Conservation (phyloP, 2,888 invertebrate genomes). For the Aelia acuminata region DNA sequence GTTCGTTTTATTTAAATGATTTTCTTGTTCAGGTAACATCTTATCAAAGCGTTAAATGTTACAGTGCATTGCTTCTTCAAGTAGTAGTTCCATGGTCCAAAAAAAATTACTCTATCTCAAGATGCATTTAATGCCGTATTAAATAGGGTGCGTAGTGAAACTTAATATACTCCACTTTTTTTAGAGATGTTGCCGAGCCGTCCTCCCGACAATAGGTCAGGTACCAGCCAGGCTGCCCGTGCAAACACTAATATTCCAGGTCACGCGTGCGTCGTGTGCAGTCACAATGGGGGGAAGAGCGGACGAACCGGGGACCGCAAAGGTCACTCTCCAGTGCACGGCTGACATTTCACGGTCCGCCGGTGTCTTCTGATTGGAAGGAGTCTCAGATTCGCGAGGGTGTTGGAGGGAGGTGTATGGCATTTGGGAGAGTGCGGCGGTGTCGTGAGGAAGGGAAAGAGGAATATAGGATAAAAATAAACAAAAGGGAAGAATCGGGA, state of each 20-base stretch:
- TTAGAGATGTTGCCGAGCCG: background rate
- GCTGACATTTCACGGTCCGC: constrained; percentile 28
- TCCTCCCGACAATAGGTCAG: background rate
- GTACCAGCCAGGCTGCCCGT: background rate
- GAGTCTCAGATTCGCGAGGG: too few species aligned
- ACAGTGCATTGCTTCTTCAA: too few species aligned
- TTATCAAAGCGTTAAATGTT: too few species aligned
- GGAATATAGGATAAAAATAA: background rate
- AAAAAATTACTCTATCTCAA: too few species aligned
- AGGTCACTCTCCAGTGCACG: constrained; percentile 4
- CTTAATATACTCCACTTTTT: background rate
- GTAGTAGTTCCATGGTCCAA: too few species aligned
- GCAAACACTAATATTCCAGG: constrained; percentile 25
- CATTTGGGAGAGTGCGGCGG: background rate
- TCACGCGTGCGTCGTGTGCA: constrained; percentile 32
- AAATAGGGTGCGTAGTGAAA: too few species aligned
- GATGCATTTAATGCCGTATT: too few species aligned
- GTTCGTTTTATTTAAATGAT: too few species aligned
- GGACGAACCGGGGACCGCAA: background rate
- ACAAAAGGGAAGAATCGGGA: background rate
- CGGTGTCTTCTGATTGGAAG: constrained; percentile 4
- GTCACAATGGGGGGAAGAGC: background rate
- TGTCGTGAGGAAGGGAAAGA: background rate
- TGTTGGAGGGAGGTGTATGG: background rate
- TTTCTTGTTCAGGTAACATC: too few species aligned